These are phyloP conservation scores for Agrotis exclamationis DNA, from an alignment of 2,888 invertebrate genomes.

Conservation along the genomic window DNA sequence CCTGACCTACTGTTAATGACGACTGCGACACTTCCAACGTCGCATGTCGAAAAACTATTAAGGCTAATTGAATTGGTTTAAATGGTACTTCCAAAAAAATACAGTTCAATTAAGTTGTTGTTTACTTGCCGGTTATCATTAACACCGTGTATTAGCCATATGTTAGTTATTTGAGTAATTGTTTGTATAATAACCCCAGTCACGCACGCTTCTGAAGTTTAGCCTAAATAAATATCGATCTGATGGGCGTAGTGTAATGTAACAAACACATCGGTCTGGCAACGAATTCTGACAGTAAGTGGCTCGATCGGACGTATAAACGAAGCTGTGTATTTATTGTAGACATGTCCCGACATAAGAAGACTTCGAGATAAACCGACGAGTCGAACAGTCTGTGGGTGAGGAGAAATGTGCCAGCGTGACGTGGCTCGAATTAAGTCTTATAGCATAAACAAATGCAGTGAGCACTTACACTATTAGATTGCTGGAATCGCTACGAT, in stretches of 20 bases:
- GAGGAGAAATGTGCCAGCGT: conserved; percentile 16
- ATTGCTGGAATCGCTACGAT: not conserved
- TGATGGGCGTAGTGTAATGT: conserved; percentile 14
- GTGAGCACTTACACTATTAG: not conserved
- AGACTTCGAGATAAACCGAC: conserved; percentile 16
- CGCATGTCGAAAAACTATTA: conserved; percentile 31
- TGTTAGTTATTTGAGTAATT: conserved; percentile 33
- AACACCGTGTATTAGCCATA: conserved; percentile 16
- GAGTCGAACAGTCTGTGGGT: conserved; percentile 29
- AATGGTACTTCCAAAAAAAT: not conserved
- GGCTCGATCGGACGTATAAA: conserved; percentile 13
- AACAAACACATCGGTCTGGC: conserved; percentile 17
- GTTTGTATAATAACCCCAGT: conserved; percentile 26
- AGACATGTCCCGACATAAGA: conserved; percentile 20
- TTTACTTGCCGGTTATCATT: conserved; percentile 17
- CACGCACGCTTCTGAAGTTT: conserved; percentile 41
- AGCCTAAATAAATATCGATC: conserved; percentile 53
- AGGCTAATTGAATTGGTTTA: conserved; percentile 11
- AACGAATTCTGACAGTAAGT: conserved; percentile 28
- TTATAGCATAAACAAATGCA: conserved; percentile 13
- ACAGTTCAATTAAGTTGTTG: conserved; percentile 5
- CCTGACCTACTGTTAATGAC: conserved; percentile 26
- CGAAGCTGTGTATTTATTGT: conserved; percentile 38
- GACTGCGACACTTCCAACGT: conserved; percentile 26
- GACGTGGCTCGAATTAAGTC: conserved; percentile 8